These are phyloP conservation scores for Anolis apletophallus DNA, from an alignment of 2,797 vertebrate genomes.

Conservation along the genomic window DNA sequence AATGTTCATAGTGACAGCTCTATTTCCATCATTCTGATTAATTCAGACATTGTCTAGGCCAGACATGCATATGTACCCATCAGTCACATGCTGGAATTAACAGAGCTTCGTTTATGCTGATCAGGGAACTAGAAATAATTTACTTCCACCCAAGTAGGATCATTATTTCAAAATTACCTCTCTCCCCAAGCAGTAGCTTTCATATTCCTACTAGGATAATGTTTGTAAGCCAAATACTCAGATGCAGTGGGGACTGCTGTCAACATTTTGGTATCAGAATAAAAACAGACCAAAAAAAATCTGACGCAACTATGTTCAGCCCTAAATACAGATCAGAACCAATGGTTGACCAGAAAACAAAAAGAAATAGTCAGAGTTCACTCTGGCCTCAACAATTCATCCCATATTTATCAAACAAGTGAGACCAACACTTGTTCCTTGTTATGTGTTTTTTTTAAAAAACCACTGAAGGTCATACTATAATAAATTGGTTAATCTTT, in stretches of 20 bases:
- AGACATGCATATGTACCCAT: not conserved
- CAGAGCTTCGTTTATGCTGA: slow-evolving; percentile 19
- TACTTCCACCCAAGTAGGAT: slow-evolving; percentile 35
- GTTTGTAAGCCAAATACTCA: slow-evolving; percentile 2
- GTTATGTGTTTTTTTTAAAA: not conserved
- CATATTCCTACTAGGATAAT: not conserved
- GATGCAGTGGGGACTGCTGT: not conserved
- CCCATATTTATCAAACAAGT: not conserved
- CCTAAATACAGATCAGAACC: not conserved
- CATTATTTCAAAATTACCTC: slow-evolving; percentile 23
- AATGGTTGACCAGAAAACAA: not conserved
- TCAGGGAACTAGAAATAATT: slow-evolving; percentile 55
- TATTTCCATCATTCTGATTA: slow-evolving; percentile 49
- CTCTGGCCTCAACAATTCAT: not conserved
- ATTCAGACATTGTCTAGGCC: slow-evolving; percentile 29
- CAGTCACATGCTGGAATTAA: slow-evolving; percentile 43
- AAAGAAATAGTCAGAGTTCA: not conserved
- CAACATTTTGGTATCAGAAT: not conserved
- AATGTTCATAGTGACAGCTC: slow-evolving; percentile 14
- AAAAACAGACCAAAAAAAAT: not conserved
- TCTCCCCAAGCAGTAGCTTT: not conserved
- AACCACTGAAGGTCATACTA: not conserved
- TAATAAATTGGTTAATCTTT: not conserved
- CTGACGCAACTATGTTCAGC: not conserved
- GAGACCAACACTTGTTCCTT: not conserved